Evolutionary conservation across 2,888 invertebrate genomes (phyloP), one percentile per base, ranked within the genome.

Genomic region (Acanthosepion lycidas): DNA sequence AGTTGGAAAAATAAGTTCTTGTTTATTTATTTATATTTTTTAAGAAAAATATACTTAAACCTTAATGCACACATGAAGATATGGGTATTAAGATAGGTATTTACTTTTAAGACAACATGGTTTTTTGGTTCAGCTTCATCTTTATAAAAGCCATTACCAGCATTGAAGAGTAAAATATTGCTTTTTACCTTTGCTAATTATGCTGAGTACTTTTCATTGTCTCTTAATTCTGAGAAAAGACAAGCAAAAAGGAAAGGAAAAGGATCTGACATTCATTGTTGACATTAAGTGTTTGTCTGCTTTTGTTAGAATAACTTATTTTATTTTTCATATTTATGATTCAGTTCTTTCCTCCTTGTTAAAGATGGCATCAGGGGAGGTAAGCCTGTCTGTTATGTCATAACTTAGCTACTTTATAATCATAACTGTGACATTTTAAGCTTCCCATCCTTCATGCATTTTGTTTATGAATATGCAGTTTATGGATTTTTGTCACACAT

Each of bases 371-470:
- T 9, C 78, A 78, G n/a, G 78, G 78, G 78, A 78, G 78, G 78
- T 78, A 78, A 78, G n/a, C n/a, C 78, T 78, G 78, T 78, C 78
- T 78, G n/a, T 78, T 78, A 78, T 78, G 78, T 28, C 78, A 78
- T 78, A 78, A 78, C 78, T 28, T n/a, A 28, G 78, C n/a, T n/a
- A 78, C n/a, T 78, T 78, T n/a, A 78, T 6, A 28, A n/a, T n/a
- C 78, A 78, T 78, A 78, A 78, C 78, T n/a, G n/a, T 78, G 78
- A n/a, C 78, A 78, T 78, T 78, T n/a, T 78, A 78, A 78, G 78
- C 78, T 78, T n/a, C 6, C n/a, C 28, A 64, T 28, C 64, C 28
- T 28, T 28, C n/a, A 4, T 59, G 23, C 59, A 59, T 59, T 59
- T 59, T 59, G 59, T 59, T 59, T 59, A 59, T 20, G 59, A 23